Base-by-base conservation (phyloP, 2,888 invertebrate genomes). In the Temnothorax unifasciatus region DNA sequence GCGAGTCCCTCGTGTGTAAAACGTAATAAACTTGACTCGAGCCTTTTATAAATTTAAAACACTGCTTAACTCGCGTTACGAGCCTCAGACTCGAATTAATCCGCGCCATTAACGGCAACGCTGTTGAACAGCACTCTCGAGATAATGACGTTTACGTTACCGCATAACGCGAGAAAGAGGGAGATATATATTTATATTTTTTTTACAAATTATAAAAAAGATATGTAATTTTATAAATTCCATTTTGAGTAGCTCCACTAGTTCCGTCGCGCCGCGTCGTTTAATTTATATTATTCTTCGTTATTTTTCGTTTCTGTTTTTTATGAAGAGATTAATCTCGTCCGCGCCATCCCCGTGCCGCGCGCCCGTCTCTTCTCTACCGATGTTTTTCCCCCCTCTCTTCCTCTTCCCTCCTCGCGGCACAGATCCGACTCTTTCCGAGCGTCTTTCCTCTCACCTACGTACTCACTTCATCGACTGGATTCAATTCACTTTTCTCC, bases 251-350 rank as follows among this genome's bases (percentile, higher is more conserved):
- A 66, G 74, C 74, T 81, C 75, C 85, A 25, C 83, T 68, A 54
- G 74, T 69, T 69, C 3, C 18, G 82, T 79, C 75, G 71, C 63
- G 75, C 54, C 18, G 25, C 18, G 8, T 34, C 21, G 47, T 61
- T 88, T 91, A 87, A 91, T 91, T 89, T 89, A 91, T 88, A 88
- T 86, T 89, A 90, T 90, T 86, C 83, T 87, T 85, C 82, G 85
- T 89, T 89, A 88, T 89, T 90, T 88, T 87, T 85, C 82, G 63
- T 76, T 54, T 83, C 81, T 59, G 64, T 50, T 85, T 83, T 68
- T 81, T n/a, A 21, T 57, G 74, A 74, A 82, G 68, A 85, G 87
- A 87, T 88, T 88, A 83, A 85, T 83, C 83, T 83, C 79, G 34
- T 18, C 64, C 69, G 38, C 38, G 63, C 64, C 66, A 21, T 44